Conservation (phyloP, 2,113 vertebrate genomes). For the Serinus canaria region DNA sequence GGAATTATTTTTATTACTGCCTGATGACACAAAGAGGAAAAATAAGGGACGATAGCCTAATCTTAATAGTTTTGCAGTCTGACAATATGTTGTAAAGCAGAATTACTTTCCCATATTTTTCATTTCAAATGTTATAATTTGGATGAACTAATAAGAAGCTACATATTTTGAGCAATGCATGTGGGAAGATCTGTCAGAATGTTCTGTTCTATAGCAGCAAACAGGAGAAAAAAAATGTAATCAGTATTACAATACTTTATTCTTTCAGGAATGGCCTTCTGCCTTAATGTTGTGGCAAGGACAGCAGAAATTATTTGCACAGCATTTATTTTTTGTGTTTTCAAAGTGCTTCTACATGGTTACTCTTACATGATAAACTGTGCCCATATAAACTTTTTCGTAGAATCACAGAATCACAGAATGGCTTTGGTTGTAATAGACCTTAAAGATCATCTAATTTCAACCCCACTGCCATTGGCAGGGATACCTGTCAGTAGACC, state of each 20-base stretch:
- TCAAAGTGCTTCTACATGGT: not conserved
- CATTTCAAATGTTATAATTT: not conserved
- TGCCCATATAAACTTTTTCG: not conserved
- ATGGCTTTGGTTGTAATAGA: not conserved
- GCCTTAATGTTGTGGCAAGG: not conserved
- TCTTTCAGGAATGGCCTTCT: not conserved
- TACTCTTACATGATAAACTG: not conserved
- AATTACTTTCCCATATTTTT: not conserved
- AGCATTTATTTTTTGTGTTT: not conserved
- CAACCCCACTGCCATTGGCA: not conserved
- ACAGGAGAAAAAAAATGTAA: not conserved
- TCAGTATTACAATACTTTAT: not conserved
- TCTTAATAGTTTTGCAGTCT: not conserved
- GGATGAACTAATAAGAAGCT: not conserved
- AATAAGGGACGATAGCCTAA: not conserved
- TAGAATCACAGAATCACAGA: not conserved
- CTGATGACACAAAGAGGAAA: not conserved
- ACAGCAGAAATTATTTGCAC: not conserved
- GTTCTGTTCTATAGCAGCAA: not conserved
- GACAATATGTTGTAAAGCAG: not conserved
- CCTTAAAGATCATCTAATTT: not conserved
- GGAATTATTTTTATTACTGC: not conserved
- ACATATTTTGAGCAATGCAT: not conserved
- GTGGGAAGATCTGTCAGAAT: not conserved
- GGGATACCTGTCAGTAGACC: not conserved